Conservation (phyloP, 1,140 invertebrate species). For the Psix sp. region DNA sequence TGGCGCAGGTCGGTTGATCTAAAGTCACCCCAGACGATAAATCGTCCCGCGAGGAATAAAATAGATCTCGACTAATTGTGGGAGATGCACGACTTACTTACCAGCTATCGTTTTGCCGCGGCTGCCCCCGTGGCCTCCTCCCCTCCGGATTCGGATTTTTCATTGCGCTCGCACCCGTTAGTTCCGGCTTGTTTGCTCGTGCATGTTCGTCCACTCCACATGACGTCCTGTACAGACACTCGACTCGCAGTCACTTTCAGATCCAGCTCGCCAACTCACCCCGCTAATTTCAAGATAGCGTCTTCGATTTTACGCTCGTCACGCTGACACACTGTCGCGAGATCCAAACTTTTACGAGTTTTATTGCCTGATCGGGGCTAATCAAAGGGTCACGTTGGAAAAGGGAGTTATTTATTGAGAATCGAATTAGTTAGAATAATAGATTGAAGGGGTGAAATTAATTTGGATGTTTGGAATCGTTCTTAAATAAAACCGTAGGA, state of each 20-base stretch:
- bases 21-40: constrained; percentile 73
- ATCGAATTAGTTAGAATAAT: too few species aligned
- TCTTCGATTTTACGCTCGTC: constrained; percentile 46
- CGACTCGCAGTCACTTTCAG: constrained; percentile 46
- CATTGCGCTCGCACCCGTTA: constrained; percentile 29
- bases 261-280: constrained; percentile 63
- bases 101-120: constrained; percentile 47
- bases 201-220: constrained; percentile 38
- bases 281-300: constrained; percentile 29
- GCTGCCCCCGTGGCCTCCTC: constrained; percentile 13
- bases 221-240: constrained; percentile 47
- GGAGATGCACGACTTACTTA: constrained; percentile 75
- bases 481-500: too few species aligned
- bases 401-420: too few species aligned
- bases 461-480: too few species aligned
- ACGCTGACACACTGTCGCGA: constrained; percentile 43
- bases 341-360: constrained; percentile 23
- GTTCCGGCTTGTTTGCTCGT: constrained; percentile 46
- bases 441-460: too few species aligned
- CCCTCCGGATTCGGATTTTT: constrained; percentile 26
- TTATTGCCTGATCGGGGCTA: constrained; percentile 14
- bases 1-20: constrained; percentile 62
- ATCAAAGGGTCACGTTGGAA: too few species aligned
- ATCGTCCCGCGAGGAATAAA: constrained; percentile 72
- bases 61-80: constrained; percentile 77